phyloP scores from a whole-genome alignment of 2,797 vertebrate species.

The Petrocephalus sullivani region DNA sequence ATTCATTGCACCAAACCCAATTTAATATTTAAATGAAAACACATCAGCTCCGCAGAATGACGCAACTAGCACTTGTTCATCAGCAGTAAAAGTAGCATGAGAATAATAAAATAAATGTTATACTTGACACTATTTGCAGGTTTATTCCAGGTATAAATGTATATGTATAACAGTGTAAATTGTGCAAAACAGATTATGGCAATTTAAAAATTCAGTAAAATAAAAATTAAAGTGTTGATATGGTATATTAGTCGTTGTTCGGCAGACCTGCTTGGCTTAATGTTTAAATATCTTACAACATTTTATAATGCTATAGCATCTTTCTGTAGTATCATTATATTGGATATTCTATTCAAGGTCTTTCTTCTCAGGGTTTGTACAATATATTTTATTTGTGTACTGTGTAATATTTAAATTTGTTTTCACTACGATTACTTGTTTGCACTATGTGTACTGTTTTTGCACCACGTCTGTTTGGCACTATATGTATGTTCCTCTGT shows the following conservation, averaged over 20 bases:
- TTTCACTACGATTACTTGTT: neutral
- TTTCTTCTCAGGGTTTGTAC: neutral
- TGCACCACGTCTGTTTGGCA: neutral
- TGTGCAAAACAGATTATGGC: neutral
- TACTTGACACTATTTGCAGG: neutral
- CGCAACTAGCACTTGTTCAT: constrained; percentile 6
- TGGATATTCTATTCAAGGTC: neutral
- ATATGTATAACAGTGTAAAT: neutral
- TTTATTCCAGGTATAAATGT: neutral
- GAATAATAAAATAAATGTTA: constrained; percentile 8
- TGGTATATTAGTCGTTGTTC: neutral
- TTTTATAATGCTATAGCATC: neutral
- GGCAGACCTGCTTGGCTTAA: neutral
- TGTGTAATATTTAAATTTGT: neutral
- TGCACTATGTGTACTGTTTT: neutral
- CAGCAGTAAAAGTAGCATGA: neutral
- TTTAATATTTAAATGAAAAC: constrained; percentile 12
- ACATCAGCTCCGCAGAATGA: neutral
- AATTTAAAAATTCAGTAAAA: neutral
- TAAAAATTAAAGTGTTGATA: neutral
- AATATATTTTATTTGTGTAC: neutral
- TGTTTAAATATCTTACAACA: neutral
- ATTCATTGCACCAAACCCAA: neutral
- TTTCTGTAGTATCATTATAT: neutral
- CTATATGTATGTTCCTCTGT: neutral